A percentile compares a stretch with the other conserved stretches of the same genome.
phyloP scores from a whole-genome alignment of 1,140 invertebrate species.

The Aphis craccivora region DNA sequence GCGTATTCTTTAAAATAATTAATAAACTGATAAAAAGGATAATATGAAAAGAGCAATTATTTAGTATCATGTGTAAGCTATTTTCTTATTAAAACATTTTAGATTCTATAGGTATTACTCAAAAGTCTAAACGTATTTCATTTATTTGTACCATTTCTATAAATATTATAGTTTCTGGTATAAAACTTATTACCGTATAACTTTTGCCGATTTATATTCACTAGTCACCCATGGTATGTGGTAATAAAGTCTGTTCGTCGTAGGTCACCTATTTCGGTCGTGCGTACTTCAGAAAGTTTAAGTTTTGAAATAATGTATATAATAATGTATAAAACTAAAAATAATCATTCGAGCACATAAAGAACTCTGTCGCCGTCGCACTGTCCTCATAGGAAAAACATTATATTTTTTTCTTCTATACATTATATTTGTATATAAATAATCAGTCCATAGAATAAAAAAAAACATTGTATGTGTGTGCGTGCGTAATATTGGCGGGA shows the following conservation, averaged over 20 bases:
- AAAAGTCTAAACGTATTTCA: background rate
- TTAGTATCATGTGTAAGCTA: background rate
- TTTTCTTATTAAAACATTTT: background rate
- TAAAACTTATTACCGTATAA: background rate
- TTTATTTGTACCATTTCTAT: background rate
- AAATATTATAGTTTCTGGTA: background rate
- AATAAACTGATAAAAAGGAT: background rate
- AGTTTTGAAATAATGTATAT: background rate
- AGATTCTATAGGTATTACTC: background rate
- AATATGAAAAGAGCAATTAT: background rate
- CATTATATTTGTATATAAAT: background rate
- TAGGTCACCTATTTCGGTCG: background rate
- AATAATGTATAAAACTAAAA: background rate
- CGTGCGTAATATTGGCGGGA: constrained; percentile 3
- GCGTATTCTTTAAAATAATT: background rate
- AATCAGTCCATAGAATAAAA: background rate
- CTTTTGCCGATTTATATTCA: background rate
- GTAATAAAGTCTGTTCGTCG: background rate
- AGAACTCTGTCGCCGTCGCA: background rate
- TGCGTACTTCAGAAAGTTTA: background rate
- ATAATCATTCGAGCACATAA: background rate
- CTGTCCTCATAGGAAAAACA: background rate
- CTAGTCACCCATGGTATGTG: background rate
- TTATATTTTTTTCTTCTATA: background rate
- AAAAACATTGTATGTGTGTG: background rate